Conservation (phyloP, 1,140 invertebrate genomes). For the Polypedilum vanderplanki region DNA sequence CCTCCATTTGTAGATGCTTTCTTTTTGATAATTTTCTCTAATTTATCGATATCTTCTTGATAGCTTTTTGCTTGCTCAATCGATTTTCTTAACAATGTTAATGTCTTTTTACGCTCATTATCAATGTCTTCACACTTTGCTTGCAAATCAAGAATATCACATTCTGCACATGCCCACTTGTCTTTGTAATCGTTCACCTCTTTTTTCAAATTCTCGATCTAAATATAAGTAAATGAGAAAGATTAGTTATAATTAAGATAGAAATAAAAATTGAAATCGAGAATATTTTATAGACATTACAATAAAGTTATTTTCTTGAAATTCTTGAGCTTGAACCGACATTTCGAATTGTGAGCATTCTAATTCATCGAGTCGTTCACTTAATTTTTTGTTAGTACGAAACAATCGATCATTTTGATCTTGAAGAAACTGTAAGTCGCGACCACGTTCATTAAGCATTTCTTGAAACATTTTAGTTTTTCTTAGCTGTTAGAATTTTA, state of each 20-base stretch:
- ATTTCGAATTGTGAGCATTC: neutral
- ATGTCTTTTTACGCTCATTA: neutral
- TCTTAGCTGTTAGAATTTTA: neutral
- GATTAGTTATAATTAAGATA: neutral
- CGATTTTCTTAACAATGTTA: neutral
- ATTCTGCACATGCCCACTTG: neutral
- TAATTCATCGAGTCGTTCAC: neutral
- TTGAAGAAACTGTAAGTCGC: slow-evolving; percentile 3
- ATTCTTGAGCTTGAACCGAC: neutral
- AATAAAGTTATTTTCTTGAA: neutral
- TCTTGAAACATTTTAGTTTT: neutral
- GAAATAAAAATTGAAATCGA: no score
- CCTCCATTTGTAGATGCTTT: neutral
- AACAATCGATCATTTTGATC: neutral
- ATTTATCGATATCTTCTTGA: neutral
- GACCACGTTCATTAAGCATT: neutral
- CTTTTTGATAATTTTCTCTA: neutral
- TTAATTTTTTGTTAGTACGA: no score
- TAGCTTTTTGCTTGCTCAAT: neutral
- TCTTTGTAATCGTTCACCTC: neutral
- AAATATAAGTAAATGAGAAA: neutral
- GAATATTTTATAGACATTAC: no score
- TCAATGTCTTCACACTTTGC: neutral
- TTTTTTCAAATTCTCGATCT: neutral
- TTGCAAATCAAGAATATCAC: neutral